Evolutionary conservation across 1,140 invertebrate species (phyloP).

Genomic region (Drosophila funebris): DNA sequence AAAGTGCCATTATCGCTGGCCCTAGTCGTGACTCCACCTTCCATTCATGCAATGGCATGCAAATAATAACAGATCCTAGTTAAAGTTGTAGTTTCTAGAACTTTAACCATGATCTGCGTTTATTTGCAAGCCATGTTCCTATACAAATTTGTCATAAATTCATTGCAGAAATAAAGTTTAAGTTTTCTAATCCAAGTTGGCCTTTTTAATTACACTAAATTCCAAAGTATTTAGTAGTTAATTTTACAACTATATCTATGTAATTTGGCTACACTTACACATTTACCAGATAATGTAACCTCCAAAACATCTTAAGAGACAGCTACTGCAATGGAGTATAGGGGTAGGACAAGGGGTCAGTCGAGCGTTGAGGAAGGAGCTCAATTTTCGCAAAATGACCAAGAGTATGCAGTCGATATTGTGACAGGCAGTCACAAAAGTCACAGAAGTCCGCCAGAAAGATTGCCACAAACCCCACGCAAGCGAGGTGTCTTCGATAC

Average conservation of each 20-base stretch:
- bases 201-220: not conserved
- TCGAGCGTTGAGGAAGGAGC: not conserved
- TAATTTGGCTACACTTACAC: not conserved
- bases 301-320: not conserved
- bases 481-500: no score
- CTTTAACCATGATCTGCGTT: not conserved
- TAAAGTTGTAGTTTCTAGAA: not conserved
- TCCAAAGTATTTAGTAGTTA: not conserved
- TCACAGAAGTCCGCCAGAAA: no score
- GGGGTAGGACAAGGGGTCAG: not conserved
- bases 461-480: no score
- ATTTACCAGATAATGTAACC: conserved; percentile 3
- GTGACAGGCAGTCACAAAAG: not conserved
- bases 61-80: not conserved
- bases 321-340: not conserved
- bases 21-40: not conserved
- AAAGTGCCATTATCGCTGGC: not conserved
- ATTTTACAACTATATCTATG: not conserved
- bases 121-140: not conserved
- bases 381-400: not conserved
- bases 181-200: not conserved
- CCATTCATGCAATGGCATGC: not conserved
- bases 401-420: not conserved
- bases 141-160: no score
- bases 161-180: no score